phyloP scores from a whole-genome alignment of 2,113 vertebrate species.

The Carassius gibelio region DNA sequence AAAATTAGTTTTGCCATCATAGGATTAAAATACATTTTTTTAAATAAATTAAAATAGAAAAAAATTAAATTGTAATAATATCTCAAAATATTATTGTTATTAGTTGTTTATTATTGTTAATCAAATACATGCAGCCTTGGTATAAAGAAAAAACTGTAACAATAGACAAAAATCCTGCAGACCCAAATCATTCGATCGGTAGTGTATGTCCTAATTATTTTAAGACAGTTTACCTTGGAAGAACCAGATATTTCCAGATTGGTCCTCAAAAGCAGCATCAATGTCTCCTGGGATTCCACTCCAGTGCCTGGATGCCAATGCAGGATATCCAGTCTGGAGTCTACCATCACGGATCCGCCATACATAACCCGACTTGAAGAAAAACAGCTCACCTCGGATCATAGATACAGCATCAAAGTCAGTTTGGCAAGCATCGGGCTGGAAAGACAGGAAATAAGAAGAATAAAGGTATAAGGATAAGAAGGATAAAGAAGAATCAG shows the following conservation, averaged over 20 bases:
- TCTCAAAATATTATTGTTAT: too few relatives aligned
- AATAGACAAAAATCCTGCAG: too few relatives aligned
- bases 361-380: conserved; percentile 88
- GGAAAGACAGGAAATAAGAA: background rate
- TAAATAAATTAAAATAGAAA: too few relatives aligned
- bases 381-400: conserved; percentile 96
- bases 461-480: background rate
- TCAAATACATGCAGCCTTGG: too few relatives aligned
- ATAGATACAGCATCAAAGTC: conserved; percentile 88
- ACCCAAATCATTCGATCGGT: too few relatives aligned
- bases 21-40: too few relatives aligned
- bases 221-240: conserved; percentile 83
- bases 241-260: conserved; percentile 94
- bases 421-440: conserved; percentile 84
- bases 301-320: conserved; percentile 91
- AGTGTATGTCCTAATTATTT: background rate
- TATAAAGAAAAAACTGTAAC: too few relatives aligned
- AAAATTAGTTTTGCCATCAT: too few relatives aligned
- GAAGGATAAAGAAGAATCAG: background rate
- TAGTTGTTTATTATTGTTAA: too few relatives aligned
- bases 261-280: conserved; percentile 92
- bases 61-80: too few relatives aligned
- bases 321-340: conserved; percentile 89
- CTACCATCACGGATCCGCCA: conserved; percentile 86
- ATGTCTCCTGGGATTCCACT: conserved; percentile 86